Conservation (phyloP, 2,888 invertebrate genomes). For the Aquatica leii region DNA sequence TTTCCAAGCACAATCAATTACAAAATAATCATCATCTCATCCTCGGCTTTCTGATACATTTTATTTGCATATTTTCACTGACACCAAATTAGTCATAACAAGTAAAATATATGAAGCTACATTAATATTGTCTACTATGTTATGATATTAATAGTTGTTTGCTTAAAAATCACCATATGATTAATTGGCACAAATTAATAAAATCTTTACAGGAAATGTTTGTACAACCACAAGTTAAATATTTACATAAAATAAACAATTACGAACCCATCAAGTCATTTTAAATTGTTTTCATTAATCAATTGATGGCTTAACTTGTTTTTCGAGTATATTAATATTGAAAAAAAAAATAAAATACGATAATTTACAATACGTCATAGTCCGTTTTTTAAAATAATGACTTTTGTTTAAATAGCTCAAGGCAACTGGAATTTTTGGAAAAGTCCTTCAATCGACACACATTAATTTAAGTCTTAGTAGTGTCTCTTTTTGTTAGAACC, state of each 20-base stretch:
- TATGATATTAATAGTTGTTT: slow-evolving; percentile 9
- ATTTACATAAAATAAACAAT: slow-evolving; percentile 15
- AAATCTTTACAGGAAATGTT: slow-evolving; percentile 11
- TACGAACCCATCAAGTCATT: not conserved
- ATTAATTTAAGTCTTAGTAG: no score
- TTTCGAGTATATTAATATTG: not conserved
- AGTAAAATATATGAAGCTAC: slow-evolving; percentile 5
- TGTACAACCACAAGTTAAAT: slow-evolving; percentile 21
- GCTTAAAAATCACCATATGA: slow-evolving; percentile 8
- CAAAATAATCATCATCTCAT: slow-evolving; percentile 12
- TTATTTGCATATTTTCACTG: slow-evolving; percentile 14
- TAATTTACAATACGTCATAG: no score
- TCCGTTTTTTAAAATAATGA: not conserved
- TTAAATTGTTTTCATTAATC: slow-evolving; percentile 6
- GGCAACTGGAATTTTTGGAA: no score
- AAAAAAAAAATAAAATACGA: not conserved
- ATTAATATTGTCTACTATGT: slow-evolving; percentile 14
- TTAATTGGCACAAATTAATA: slow-evolving; percentile 12
- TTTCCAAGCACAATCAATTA: slow-evolving; percentile 8
- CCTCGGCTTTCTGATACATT: slow-evolving; percentile 3
- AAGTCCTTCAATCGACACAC: no score
- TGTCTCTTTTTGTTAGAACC: no score
- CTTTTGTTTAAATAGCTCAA: no score
- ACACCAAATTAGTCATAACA: slow-evolving; percentile 12
- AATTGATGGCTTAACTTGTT: not conserved